phyloP scores from a whole-genome alignment of 2,113 vertebrate genomes.

The Spea bombifrons region DNA sequence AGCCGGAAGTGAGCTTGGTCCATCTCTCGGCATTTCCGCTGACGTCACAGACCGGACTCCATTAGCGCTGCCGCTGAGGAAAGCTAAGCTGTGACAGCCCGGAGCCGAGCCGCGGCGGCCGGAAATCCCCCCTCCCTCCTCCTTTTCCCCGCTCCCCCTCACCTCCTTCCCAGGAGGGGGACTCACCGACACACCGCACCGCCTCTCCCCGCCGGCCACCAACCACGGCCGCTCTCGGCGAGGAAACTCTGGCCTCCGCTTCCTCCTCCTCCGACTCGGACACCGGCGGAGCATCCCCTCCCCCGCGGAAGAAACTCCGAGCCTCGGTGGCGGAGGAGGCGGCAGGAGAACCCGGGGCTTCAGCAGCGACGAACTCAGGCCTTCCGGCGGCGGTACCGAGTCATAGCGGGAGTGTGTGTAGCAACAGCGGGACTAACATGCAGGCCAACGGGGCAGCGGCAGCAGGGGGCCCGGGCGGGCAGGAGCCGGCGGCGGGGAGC shows the following conservation, averaged over 20 bases:
- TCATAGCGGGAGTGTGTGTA: conserved; percentile 60
- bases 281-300: conserved; percentile 86
- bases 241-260: conserved; percentile 99
- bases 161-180: conserved; percentile 30
- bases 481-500: conserved; percentile 55
- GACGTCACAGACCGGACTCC: conserved; percentile 78
- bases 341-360: conserved; percentile 82
- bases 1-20: neutral
- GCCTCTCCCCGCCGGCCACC: conserved; percentile 81
- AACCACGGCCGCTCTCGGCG: conserved; percentile 83
- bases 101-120: conserved; percentile 68
- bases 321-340: conserved; percentile 77
- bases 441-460: conserved; percentile 79
- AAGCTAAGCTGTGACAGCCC: conserved; percentile 55
- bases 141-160: conserved; percentile 43
- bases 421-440: conserved; percentile 69
- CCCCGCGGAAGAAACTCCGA: conserved; percentile 97
- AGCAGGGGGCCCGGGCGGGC: conserved; percentile 68
- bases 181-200: conserved; percentile 56
- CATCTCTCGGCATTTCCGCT: conserved; percentile 67
- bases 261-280: conserved; percentile 91
- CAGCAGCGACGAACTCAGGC: conserved; percentile 58
- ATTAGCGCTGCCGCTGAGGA: conserved; percentile 67
- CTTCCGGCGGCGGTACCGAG: conserved; percentile 25
- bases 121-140: conserved; percentile 47